phyloP scores from a whole-genome alignment of 2,888 invertebrate genomes.

The Timandra comae region DNA sequence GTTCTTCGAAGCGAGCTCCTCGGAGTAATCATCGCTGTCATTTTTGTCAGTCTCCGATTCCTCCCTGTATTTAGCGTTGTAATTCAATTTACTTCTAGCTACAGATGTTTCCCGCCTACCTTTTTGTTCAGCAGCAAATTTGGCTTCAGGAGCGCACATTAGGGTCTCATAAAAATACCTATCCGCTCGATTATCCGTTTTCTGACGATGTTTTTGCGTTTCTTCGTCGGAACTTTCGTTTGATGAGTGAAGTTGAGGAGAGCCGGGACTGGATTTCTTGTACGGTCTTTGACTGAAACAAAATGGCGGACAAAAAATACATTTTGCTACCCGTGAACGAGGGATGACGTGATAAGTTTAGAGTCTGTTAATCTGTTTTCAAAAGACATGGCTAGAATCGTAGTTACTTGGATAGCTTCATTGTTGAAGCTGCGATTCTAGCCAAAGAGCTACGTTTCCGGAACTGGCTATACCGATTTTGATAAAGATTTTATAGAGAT shows the following conservation, averaged over 20 bases:
- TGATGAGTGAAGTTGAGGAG: constrained; percentile 42
- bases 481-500: no score
- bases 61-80: constrained; percentile 26
- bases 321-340: no score
- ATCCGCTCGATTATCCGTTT: constrained; percentile 46
- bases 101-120: constrained; percentile 34
- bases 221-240: constrained; percentile 61
- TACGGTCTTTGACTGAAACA: constrained; percentile 36
- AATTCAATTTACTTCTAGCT: constrained; percentile 35
- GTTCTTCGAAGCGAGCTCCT: constrained; percentile 50
- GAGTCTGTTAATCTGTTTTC: no score
- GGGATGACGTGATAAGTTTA: no score
- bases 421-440: no score
- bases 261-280: constrained; percentile 39
- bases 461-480: no score
- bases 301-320: no score
- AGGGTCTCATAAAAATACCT: constrained; percentile 61
- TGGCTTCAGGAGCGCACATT: constrained; percentile 49
- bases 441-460: no score
- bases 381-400: no score
- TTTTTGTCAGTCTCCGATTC: constrained; percentile 49
- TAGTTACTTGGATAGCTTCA: no score
- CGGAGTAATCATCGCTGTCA: constrained; percentile 51
- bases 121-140: constrained; percentile 35
- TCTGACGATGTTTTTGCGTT: constrained; percentile 29